Base-by-base conservation (phyloP, 1,140 invertebrate species). In the Samia ricini region DNA sequence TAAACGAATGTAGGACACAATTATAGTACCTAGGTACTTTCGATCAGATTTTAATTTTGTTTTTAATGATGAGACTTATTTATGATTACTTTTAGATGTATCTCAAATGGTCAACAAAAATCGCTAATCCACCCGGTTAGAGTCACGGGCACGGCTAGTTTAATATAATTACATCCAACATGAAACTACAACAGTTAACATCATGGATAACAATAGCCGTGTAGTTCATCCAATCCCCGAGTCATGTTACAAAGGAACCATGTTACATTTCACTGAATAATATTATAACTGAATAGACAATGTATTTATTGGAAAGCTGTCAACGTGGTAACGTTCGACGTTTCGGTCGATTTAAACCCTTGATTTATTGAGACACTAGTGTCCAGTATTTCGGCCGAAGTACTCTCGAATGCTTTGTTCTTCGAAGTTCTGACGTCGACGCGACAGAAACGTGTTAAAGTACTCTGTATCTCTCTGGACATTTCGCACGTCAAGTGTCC, bases 381-480 rank as follows among this genome's bases (percentile, higher is more conserved):
- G 63, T 57, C 63, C 60, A 33, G 26, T 18, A 18, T 18, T 36
- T 50, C 33, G 59, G 54, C 63, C 63, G 56, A 26, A 56, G 19
- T 33, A 56, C 26, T 21, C 64, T 66, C 36, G 59, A 66, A 66
- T 61, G n/a, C n/a, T n/a, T n/a, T n/a, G n/a, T n/a, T n/a, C n/a
- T n/a, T n/a, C n/a, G n/a, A 55, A 59, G 48, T 63, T 61, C 49
- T 50, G 61, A 33, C 49, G 69, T 66, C 68, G 69, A 71, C 69
- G 54, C 29, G 23, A 68, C 63, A 57, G 24, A 66, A 64, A 68
- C 69, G 69, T 71, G 69, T 71, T 63, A 60, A 68, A 71, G 66
- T 63, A 67, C 63, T 52, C 51, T 22, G 5, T 6, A 50, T 60
- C 19, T 56, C 60, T 21, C 52, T 56, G 36, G 63, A 66, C 64